Evolutionary conservation across 1,140 invertebrate species (phyloP).

Genomic region (Cotesia typhae): DNA sequence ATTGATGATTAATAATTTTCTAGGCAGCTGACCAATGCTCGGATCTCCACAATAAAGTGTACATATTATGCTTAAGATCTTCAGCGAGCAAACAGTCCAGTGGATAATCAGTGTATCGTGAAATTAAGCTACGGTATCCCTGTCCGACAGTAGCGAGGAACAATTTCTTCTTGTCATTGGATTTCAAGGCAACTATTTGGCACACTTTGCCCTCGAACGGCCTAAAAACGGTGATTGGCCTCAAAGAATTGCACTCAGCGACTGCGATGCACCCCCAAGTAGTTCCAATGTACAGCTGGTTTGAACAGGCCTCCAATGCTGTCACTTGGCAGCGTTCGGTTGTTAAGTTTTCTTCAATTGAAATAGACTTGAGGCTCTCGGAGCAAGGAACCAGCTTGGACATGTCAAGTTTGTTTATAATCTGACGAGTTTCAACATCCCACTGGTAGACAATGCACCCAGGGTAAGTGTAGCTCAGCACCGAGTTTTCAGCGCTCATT

Average conservation of each 20-base stretch:
- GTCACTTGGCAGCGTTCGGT: conserved; percentile 85
- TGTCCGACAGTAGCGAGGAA: conserved; percentile 82
- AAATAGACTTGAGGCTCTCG: conserved; percentile 90
- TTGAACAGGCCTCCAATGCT: conserved; percentile 75
- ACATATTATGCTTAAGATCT: conserved; percentile 71
- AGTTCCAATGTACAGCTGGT: conserved; percentile 86
- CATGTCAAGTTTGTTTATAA: conserved; percentile 86
- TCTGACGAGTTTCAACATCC: conserved; percentile 72
- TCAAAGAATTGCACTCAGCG: conserved; percentile 79
- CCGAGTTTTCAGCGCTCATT: conserved; percentile 66
- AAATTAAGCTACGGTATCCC: conserved; percentile 83
- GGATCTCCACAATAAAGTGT: conserved; percentile 76
- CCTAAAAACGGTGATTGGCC: conserved; percentile 88
- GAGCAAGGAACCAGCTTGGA: conserved; percentile 91
- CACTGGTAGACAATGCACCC: conserved; percentile 88
- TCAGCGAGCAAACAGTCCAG: conserved; percentile 58
- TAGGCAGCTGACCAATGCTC: conserved; percentile 76
- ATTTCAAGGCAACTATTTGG: conserved; percentile 59
- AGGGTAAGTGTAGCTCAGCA: conserved; percentile 81
- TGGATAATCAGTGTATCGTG: conserved; percentile 73
- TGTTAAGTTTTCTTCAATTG: conserved; percentile 87
- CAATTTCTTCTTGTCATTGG: conserved; percentile 60
- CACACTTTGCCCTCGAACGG: conserved; percentile 86
- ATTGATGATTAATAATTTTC: conserved; percentile 25
- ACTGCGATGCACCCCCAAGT: conserved; percentile 92